Conservation (phyloP, 2,113 vertebrate species). For the Coregonus clupeaformis region DNA sequence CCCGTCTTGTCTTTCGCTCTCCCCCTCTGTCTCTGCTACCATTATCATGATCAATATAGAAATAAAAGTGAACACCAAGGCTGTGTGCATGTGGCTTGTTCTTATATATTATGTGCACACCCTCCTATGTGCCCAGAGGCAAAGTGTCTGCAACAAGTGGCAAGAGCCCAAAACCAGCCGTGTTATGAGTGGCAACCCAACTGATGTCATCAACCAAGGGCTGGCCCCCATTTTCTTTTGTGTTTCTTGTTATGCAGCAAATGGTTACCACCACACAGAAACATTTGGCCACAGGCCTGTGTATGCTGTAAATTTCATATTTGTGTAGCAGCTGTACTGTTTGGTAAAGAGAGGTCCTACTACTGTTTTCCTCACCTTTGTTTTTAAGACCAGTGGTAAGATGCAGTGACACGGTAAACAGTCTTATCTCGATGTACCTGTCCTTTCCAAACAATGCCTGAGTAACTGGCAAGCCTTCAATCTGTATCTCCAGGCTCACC, state of each 20-base stretch:
- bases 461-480: not conserved
- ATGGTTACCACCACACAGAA: not conserved
- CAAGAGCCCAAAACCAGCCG: too few relatives aligned
- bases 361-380: not conserved
- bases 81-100: too few relatives aligned
- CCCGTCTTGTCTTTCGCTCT: not conserved
- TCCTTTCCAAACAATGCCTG: not conserved
- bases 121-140: too few relatives aligned
- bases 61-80: too few relatives aligned
- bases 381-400: not conserved
- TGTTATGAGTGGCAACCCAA: too few relatives aligned
- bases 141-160: too few relatives aligned
- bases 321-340: not conserved
- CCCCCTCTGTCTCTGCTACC: not conserved
- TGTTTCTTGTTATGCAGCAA: too few relatives aligned
- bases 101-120: too few relatives aligned
- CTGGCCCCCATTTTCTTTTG: too few relatives aligned
- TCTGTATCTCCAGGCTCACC: not conserved
- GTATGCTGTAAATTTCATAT: not conserved
- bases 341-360: not conserved
- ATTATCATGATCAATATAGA: not conserved
- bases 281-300: not conserved
- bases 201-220: too few relatives aligned
- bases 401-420: not conserved
- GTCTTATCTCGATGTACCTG: constrained; percentile 1